Percentiles rank a stretch among this genome's conserved stretches.
Conservation (phyloP, 2,113 vertebrate species). For the Ictalurus furcatus region DNA sequence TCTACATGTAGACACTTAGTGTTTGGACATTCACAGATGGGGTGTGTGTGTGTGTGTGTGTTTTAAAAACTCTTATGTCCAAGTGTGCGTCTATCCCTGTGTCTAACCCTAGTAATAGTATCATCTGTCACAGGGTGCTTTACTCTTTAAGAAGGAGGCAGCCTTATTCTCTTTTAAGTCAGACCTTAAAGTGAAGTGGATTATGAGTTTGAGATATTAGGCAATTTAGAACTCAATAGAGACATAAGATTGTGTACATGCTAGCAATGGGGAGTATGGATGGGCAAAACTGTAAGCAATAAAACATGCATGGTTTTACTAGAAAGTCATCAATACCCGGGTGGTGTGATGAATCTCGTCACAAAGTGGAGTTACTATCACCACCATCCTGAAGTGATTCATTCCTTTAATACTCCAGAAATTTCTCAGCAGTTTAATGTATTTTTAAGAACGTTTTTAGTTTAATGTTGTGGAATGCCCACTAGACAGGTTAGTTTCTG, state of each 20-base stretch:
- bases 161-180: neutral
- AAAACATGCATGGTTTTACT: neutral
- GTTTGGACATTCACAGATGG: neutral
- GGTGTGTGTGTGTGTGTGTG: neutral
- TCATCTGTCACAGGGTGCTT: neutral
- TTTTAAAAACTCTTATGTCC: neutral
- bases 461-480: neutral
- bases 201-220: neutral
- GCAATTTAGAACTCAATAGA: neutral
- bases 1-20: neutral
- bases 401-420: neutral
- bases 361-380: neutral
- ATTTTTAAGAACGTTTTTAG: neutral
- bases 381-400: neutral
- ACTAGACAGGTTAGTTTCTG: neutral
- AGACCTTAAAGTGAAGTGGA: neutral
- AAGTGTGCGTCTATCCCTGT: neutral
- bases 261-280: neutral
- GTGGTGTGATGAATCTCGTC: too few relatives aligned
- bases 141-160: neutral
- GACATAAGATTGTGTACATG: neutral
- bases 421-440: neutral
- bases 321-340: too few relatives aligned
- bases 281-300: neutral
- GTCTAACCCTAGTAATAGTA: neutral